A percentile compares a stretch with the other conserved stretches of the same genome.
Conservation (phyloP, 2,888 invertebrate species). For the Litoditis marina region DNA sequence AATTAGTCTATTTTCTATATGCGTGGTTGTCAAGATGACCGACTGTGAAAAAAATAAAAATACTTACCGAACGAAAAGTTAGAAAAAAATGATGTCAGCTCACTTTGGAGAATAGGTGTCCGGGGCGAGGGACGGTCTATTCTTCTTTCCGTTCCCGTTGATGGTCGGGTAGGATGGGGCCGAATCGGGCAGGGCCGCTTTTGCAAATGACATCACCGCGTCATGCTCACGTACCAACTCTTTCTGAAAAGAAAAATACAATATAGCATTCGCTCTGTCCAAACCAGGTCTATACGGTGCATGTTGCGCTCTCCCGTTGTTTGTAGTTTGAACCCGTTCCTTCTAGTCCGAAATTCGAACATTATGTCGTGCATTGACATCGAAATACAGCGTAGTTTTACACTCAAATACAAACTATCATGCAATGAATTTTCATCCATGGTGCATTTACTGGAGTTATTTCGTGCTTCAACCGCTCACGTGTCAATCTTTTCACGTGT, state of each 20-base stretch:
- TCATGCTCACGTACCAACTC: slow-evolving; percentile 13
- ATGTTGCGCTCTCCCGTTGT: background rate
- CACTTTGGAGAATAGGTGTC: slow-evolving; percentile 15
- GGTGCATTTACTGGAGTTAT: too few relatives aligned
- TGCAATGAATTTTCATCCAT: too few relatives aligned
- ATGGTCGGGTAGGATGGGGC: background rate
- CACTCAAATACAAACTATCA: too few relatives aligned
- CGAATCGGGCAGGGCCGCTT: background rate
- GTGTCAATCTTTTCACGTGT: too few relatives aligned
- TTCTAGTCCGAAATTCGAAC: background rate
- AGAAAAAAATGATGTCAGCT: too few relatives aligned
- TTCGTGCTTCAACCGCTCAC: too few relatives aligned
- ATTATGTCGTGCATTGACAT: too few relatives aligned
- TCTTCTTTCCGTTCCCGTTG: slow-evolving; percentile 8
- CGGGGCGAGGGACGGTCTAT: slow-evolving; percentile 13
- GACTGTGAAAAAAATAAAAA: too few relatives aligned
- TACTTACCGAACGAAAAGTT: too few relatives aligned
- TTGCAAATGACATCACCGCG: slow-evolving; percentile 1
- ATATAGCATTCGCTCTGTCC: background rate
- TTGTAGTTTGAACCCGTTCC: background rate
- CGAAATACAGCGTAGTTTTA: too few relatives aligned
- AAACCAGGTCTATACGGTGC: background rate
- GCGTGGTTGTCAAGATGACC: too few relatives aligned
- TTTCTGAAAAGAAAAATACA: slow-evolving; percentile 4
- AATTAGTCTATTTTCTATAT: too few relatives aligned